A percentile compares a stretch with the other conserved stretches of the same genome.
Conservation (phyloP, 2,797 vertebrate species). For the Nyctibius grandis region DNA sequence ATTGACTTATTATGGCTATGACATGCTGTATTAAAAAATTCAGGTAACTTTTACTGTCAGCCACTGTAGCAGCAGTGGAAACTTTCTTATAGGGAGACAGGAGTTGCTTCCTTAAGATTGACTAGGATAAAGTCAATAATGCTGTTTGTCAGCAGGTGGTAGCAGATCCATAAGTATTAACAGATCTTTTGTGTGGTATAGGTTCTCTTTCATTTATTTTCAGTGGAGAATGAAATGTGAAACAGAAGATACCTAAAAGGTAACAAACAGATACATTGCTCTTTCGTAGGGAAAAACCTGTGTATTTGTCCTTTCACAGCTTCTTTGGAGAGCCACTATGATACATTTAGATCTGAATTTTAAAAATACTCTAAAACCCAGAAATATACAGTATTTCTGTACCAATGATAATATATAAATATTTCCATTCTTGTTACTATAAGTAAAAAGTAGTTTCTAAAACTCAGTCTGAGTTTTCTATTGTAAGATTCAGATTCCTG, state of each 20-base stretch:
- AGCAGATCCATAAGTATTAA: conserved; percentile 22
- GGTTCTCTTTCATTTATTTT: neutral
- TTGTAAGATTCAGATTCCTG: neutral
- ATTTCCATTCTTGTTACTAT: neutral
- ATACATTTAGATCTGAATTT: neutral
- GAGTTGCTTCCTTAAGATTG: neutral
- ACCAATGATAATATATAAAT: neutral
- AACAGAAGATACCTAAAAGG: neutral
- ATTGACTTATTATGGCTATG: neutral
- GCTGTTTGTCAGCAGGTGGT: conserved; percentile 53
- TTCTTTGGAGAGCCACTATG: neutral
- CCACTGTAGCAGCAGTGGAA: neutral
- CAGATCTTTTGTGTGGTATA: neutral
- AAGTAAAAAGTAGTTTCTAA: neutral
- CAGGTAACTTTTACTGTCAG: neutral
- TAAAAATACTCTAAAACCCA: neutral
- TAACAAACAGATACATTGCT: neutral
- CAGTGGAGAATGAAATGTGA: neutral
- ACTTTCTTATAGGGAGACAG: neutral
- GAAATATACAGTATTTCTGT: neutral
- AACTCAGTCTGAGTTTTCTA: neutral
- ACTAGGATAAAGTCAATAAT: neutral
- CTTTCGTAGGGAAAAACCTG: neutral
- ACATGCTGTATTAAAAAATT: neutral
- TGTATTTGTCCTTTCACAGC: neutral